Base-by-base conservation (phyloP, 64 coral and sea anemone genomes). In the Cladopsammia gracilis region DNA sequence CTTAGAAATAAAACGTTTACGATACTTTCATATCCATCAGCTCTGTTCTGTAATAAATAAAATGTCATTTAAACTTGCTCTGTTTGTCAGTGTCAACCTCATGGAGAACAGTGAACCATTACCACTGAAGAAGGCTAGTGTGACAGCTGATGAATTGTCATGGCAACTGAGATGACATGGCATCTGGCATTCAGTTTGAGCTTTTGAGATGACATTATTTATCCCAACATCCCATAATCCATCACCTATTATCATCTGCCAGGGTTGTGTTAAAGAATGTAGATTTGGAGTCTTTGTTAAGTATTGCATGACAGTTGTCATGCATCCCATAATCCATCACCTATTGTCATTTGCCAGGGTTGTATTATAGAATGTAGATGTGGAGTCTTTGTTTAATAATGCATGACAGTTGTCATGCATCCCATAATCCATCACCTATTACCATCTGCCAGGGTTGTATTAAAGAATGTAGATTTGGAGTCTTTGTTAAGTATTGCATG, bases 401-500 rank as follows among this genome's bases (percentile, higher is more conserved):
- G 13, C 45, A 8, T 20, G 18, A 20, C 19, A 48, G 7, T 5
- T 5, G 18, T 45, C 92, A 77, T 92, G 94, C 16, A 97, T 25
- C 77, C 24, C 22, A 10, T 44, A 22, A 45, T 49, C 58, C 20
- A 48, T 20, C 15, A 5, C 47, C 19, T 51, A 64, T 46, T 49
- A 20, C 7, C 18, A 18, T 94, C 92, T 20, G 92, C 92, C 52
- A 94, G 87, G 58, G 86, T 83, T 64, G 92, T 94, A 20, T 94
- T 84, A 54, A 76, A 94, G 24, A 89, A 94, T 20, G 86, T 94
- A 76, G 92, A 92, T 83, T 94, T 94, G 25, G 96, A 82, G 76
- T 97, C 96, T 65, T 94, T 94, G 53, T 78, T 90, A 52, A 97
- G 46, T 24, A 90, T 93, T 44, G 88, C 92, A 45, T 88, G 86